phyloP scores from a whole-genome alignment of 2,113 vertebrate genomes.

The Cyanoramphus novaezelandiae region DNA sequence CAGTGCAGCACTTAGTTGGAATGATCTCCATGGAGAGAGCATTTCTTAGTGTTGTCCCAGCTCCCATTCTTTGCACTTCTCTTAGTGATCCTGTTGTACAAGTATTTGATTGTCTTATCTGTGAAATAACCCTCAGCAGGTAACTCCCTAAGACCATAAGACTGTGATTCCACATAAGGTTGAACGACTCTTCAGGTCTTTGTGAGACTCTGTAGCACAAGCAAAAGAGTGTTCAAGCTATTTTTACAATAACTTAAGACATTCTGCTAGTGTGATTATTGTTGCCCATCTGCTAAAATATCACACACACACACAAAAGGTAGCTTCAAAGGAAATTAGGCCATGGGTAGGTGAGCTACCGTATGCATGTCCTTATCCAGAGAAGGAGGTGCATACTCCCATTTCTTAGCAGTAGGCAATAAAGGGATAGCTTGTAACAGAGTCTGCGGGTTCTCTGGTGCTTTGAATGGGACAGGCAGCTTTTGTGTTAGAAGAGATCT shows the following conservation, averaged over 20 bases:
- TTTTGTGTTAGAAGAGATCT: background rate
- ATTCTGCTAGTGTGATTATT: background rate
- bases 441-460: background rate
- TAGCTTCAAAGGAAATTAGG: background rate
- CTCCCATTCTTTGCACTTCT: background rate
- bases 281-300: background rate
- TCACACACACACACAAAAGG: background rate
- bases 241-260: background rate
- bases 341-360: background rate
- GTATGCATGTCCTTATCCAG: background rate
- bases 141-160: background rate
- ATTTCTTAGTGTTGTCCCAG: background rate
- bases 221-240: background rate
- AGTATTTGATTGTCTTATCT: background rate
- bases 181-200: background rate
- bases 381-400: background rate
- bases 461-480: background rate
- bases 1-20: background rate
- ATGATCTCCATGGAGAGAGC: background rate
- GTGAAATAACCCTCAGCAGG: background rate
- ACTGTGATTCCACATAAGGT: background rate
- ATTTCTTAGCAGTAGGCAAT: background rate
- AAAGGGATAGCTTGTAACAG: background rate
- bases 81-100: background rate
- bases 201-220: background rate